Percentiles rank a stretch among this genome's conserved stretches.
phyloP scores from a whole-genome alignment of 2,797 vertebrate genomes.

The Pelodytes ibericus region DNA sequence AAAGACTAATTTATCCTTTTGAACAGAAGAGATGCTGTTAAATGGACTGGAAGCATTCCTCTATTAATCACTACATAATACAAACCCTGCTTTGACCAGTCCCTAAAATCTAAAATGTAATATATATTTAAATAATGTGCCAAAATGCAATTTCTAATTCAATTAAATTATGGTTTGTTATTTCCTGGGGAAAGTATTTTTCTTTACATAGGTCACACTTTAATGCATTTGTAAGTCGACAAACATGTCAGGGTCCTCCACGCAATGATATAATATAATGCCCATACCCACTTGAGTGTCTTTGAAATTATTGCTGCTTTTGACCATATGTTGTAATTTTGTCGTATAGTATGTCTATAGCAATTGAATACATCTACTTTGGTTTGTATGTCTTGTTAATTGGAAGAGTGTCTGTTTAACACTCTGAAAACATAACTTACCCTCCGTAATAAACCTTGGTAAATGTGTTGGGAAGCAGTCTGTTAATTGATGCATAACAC shows the following conservation, averaged over 20 bases:
- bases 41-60: not conserved
- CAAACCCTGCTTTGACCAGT: not conserved
- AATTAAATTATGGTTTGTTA: not conserved
- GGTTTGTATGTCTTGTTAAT: conserved; percentile 34
- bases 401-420: conserved; percentile 17
- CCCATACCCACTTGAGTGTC: too few species aligned
- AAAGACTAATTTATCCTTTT: conserved; percentile 1
- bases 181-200: not conserved
- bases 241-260: too few species aligned
- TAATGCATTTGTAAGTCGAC: not conserved
- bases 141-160: not conserved
- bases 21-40: not conserved
- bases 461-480: conserved; percentile 34
- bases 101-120: not conserved
- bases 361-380: not conserved
- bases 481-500: conserved; percentile 41
- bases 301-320: not conserved
- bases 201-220: too few species aligned
- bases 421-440: conserved; percentile 1
- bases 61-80: not conserved
- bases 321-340: conserved; percentile 5
- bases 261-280: too few species aligned
- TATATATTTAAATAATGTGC: not conserved
- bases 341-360: not conserved
- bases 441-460: conserved; percentile 22